Evolutionary conservation across 1,140 invertebrate genomes (phyloP), one percentile per base, ranked within the genome.

Genomic region (Leptoteleia sp.): DNA sequence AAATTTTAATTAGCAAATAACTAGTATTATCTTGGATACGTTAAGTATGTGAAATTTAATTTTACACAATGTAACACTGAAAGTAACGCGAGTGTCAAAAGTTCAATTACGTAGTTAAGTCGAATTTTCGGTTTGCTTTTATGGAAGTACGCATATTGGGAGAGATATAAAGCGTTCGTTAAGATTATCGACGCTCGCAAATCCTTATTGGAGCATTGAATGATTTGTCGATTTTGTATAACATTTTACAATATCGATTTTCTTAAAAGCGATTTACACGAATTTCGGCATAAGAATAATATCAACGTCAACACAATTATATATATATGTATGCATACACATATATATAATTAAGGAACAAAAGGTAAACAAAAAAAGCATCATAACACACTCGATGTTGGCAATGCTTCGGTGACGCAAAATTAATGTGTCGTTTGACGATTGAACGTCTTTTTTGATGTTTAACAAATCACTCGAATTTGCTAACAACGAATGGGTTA

Each of bases 401-500:
- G 54, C 54, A 77, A 45, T 57, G 47, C 19, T 42, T 43, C 9
- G 16, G 17, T 9, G n/a, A 47, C 19, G 15, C 38, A 25, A 19
- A 37, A 11, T 2, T 25, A 40, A 8, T 59, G 29, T 55, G 35
- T 3, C 6, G 22, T 38, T 48, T 25, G 16, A 54, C 9, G 12
- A 33, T 11, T 64, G 1, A 42, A 16, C 45, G 35, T 37, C 11
- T 42, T 50, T 65, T 43, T 59, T 15, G 35, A 12, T 37, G 37
- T 64, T 22, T 9, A 64, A 47, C 11, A 16, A 40, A 40, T 48
- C 8, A 27, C 54, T 76, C 42, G 33, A 68, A 35, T 48, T 50
- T 75, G 75, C 73, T 78, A 33, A 70, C 67, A 72, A 48, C 57
- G 65, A 78, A 78, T 76, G 50, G 55, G 40, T 78, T 65, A 61